Conservation (phyloP, 2,888 invertebrate species). For the Mamestra brassicae region DNA sequence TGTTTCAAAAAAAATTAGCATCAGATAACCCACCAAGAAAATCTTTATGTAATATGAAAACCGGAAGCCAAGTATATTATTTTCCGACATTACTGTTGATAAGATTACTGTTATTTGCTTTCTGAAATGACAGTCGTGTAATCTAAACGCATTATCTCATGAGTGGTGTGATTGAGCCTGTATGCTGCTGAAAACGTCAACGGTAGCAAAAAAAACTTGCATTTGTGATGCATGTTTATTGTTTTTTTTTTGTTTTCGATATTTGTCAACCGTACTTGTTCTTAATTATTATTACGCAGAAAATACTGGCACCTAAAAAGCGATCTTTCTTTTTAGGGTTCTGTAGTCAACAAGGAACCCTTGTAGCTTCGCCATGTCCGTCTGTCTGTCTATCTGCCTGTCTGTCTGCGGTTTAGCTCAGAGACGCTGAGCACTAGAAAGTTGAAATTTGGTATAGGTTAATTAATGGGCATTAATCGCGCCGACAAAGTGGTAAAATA, state of each 20-base stretch:
- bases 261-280: background rate
- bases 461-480: too few species aligned
- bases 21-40: background rate
- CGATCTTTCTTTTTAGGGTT: too few species aligned
- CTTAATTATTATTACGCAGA: background rate
- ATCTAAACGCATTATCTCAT: slow-evolving; percentile 49
- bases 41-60: slow-evolving; percentile 8
- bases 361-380: too few species aligned
- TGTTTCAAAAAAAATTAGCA: too few species aligned
- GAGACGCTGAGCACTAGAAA: too few species aligned
- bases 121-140: slow-evolving; percentile 46
- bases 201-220: background rate
- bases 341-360: too few species aligned
- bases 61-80: slow-evolving; percentile 40
- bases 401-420: too few species aligned
- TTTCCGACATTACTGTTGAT: slow-evolving; percentile 43
- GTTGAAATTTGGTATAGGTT: too few species aligned
- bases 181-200: slow-evolving; percentile 13
- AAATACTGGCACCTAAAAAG: too few species aligned
- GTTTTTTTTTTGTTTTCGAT: background rate
- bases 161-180: slow-evolving; percentile 3
- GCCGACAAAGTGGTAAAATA: too few species aligned
- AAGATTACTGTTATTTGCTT: slow-evolving; percentile 59
- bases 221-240: background rate
- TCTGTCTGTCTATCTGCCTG: too few species aligned